Percentiles rank a stretch among this genome's conserved stretches.
Conservation (phyloP, 2,888 invertebrate species). For the Baccha elongata region DNA sequence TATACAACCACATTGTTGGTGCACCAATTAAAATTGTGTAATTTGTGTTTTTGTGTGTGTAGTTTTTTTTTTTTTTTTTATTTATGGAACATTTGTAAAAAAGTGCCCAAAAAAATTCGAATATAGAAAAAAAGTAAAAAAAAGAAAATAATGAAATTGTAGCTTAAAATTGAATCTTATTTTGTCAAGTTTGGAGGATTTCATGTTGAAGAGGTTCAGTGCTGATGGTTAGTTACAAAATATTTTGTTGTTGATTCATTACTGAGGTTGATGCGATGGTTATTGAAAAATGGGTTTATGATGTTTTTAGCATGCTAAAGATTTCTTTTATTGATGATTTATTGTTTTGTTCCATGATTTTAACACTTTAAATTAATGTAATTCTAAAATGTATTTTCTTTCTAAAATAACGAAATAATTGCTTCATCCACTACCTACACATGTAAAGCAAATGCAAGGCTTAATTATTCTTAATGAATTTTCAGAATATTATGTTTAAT, state of each 20-base stretch:
- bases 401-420: too few species aligned
- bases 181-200: conserved; percentile 50
- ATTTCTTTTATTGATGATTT: not conserved
- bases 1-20: conserved; percentile 41
- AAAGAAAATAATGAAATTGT: conserved; percentile 47
- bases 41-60: conserved; percentile 13
- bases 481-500: too few species aligned
- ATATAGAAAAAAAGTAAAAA: conserved; percentile 57
- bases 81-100: conserved; percentile 42
- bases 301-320: not conserved
- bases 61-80: conserved; percentile 46
- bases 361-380: too few species aligned
- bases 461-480: too few species aligned
- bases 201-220: conserved; percentile 26
- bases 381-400: too few species aligned
- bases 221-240: conserved; percentile 63
- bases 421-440: too few species aligned
- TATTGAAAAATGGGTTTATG: too few species aligned
- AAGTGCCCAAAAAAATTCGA: conserved; percentile 53
- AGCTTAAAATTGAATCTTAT: conserved; percentile 48
- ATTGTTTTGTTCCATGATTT: too few species aligned
- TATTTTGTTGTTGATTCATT: conserved; percentile 10
- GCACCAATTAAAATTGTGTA: conserved; percentile 5
- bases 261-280: conserved; percentile 18
- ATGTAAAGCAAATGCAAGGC: too few species aligned